phyloP scores from a whole-genome alignment of 2,888 invertebrate species.

The Ectemnius lituratus region DNA sequence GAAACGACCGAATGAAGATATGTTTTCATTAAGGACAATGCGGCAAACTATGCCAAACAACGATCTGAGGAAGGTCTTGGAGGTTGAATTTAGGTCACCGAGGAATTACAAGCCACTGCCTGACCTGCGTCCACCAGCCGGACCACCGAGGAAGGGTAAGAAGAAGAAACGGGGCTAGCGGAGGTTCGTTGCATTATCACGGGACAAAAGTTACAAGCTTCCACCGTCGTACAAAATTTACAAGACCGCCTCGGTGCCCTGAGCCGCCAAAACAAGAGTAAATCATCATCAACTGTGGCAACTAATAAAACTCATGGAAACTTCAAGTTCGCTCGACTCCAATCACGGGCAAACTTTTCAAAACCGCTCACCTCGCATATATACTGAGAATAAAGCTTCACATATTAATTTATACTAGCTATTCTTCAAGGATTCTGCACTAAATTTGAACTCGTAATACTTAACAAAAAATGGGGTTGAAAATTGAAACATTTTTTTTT shows the following conservation, averaged over 20 bases:
- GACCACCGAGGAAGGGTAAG: conserved; percentile 19
- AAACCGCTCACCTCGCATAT: too few relatives aligned
- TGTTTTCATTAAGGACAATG: conserved; percentile 57
- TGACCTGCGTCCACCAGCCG: conserved; percentile 53
- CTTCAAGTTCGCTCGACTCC: too few relatives aligned
- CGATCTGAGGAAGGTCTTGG: conserved; percentile 60
- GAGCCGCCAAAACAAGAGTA: too few relatives aligned
- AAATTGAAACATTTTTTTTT: too few relatives aligned
- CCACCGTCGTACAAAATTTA: background rate
- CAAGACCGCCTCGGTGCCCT: background rate
- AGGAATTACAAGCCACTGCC: conserved; percentile 68
- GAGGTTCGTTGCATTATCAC: background rate
- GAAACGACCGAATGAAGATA: conserved; percentile 65
- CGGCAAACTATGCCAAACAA: conserved; percentile 56
- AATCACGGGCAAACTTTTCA: background rate
- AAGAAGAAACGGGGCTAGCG: conserved; percentile 11
- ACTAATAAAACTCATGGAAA: too few relatives aligned
- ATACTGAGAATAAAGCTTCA: too few relatives aligned
- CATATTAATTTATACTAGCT: too few relatives aligned
- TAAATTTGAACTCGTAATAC: too few relatives aligned
- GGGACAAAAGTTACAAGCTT: background rate
- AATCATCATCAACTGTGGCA: too few relatives aligned
- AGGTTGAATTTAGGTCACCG: conserved; percentile 67
- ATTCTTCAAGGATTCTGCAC: too few relatives aligned
- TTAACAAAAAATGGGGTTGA: too few relatives aligned